Evolutionary conservation across 2,113 vertebrate genomes (phyloP), one percentile per base, ranked within the genome.

Genomic region (Onychorhynchus coronatus): DNA sequence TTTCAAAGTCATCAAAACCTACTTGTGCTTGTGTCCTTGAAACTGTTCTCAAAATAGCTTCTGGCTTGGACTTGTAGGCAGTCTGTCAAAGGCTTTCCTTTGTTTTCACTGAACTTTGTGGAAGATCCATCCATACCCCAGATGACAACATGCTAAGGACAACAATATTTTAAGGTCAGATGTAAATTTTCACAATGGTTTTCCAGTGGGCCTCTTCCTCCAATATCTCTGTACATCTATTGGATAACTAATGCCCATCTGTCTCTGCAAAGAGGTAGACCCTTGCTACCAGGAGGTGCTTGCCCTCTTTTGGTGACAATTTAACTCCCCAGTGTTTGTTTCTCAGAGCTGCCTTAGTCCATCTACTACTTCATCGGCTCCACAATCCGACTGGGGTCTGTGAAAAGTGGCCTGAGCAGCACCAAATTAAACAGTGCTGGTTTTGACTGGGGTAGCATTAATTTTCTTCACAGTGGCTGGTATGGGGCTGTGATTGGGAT

Each of bases 361-460:
- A 13, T 72, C 42, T 14, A 67, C n/a, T 10, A 19, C 22, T 74
- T 74, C 1, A 1, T 42, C 33, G 19, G 39, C 42, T 78, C 35
- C 79, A 58, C 25, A 59, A 17, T 58, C 44, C 2, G 3, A 5
- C 6, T 55, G 49, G 53, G 10, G 8, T 52, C 33, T 42, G 24
- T 46, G 23, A 14, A 79, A 20, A 0, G 0, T n/a, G 49, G 24
- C 30, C 49, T 4, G 5, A 75, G n/a, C 42, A 67, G 21, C 44
- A 62, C 41, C 27, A 44, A 50, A 72, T 68, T n/a, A 39, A 85
- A 62, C 13, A 31, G 2, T 42, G 14, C 25, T 62, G 41, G 41
- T 62, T 55, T 76, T 47, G 71, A 47, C 30, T 42, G 47, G 24
- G 46, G 20, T 22, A 44, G 62, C 21, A 21, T 65, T 44, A 41